Evolutionary conservation across 2,888 invertebrate species (phyloP).

Genomic region (Perizoma affinitatum): DNA sequence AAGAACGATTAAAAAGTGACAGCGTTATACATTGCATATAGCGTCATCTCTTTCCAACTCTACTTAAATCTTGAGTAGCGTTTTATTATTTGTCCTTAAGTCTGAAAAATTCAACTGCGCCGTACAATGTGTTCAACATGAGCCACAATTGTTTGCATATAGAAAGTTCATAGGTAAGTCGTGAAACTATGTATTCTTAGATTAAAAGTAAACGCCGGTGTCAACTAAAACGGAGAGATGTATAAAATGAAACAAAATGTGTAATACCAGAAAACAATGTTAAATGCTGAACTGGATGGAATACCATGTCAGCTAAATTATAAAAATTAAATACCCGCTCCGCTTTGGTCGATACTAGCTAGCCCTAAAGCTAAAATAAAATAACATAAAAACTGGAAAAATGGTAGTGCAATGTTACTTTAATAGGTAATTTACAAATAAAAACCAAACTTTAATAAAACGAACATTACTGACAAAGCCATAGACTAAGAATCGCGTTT

Average conservation of each 20-base stretch:
- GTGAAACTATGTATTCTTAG: background rate
- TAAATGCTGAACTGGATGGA: background rate
- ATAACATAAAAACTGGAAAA: too few relatives aligned
- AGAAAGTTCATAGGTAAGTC: background rate
- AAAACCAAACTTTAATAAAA: background rate
- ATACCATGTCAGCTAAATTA: background rate
- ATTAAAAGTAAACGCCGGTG: too few relatives aligned
- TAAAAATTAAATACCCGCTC: background rate
- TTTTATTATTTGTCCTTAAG: background rate
- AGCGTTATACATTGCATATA: too few relatives aligned
- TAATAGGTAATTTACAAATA: background rate
- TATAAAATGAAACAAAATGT: too few relatives aligned
- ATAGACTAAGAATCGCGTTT: too few relatives aligned
- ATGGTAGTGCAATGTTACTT: background rate
- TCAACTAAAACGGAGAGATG: too few relatives aligned
- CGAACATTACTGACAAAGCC: too few relatives aligned
- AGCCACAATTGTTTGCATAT: background rate
- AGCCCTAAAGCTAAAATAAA: background rate
- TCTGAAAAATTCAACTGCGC: background rate
- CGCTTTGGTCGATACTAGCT: background rate
- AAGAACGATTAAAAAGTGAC: too few relatives aligned
- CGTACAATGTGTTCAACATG: slow-evolving; percentile 2
- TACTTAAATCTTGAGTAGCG: background rate
- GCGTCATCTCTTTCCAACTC: too few relatives aligned
- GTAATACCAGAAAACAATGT: too few relatives aligned